These are phyloP conservation scores for Natator depressus DNA, from an alignment of 2,113 vertebrate genomes.

Conservation along the genomic window DNA sequence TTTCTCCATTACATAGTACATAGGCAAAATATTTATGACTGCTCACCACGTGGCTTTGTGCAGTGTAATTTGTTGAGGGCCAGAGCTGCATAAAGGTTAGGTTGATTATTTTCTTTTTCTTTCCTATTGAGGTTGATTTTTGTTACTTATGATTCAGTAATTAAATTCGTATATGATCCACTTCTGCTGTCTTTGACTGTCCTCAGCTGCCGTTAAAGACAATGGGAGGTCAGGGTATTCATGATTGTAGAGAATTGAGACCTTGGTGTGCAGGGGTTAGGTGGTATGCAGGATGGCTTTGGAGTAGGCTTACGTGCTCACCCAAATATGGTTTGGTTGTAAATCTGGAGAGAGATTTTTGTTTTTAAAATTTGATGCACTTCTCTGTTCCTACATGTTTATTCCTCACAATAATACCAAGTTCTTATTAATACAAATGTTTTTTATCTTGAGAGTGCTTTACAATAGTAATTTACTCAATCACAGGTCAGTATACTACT, in stretches of 20 bases:
- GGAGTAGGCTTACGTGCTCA: background rate
- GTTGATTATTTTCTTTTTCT: background rate
- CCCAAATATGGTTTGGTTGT: background rate
- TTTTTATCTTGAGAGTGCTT: background rate
- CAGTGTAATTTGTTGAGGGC: background rate
- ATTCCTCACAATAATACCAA: background rate
- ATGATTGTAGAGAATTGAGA: background rate
- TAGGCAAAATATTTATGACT: background rate
- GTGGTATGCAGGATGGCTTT: background rate
- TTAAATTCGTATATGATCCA: background rate
- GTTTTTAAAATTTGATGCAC: background rate
- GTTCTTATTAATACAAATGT: background rate
- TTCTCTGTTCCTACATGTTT: background rate
- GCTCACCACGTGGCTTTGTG: background rate
- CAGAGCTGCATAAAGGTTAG: background rate
- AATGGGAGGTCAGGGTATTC: background rate
- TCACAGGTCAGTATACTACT: background rate
- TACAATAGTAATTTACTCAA: background rate
- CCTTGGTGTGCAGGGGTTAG: background rate
- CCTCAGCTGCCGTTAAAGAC: background rate
- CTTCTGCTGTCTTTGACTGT: background rate
- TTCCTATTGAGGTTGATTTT: background rate
- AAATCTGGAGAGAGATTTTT: background rate
- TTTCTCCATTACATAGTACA: background rate
- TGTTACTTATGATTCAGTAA: background rate